Evolutionary conservation across 2,113 vertebrate species (phyloP).

Genomic region (Halichoeres trimaculatus): DNA sequence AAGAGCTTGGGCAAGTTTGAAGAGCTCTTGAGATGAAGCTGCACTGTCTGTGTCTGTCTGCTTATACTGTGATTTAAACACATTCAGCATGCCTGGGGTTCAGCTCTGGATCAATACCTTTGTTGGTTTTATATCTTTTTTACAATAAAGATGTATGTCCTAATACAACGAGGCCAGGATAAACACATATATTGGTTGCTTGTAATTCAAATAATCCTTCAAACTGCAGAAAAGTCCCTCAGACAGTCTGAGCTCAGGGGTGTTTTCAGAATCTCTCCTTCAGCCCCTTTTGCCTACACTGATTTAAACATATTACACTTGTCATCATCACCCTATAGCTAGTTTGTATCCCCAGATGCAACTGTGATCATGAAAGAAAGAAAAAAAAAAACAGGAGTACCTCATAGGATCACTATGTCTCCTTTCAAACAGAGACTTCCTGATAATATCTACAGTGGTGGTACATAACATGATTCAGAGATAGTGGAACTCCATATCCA

Average conservation of each 20-base stretch:
- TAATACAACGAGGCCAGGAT: not conserved
- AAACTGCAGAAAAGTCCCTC: not conserved
- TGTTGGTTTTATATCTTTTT: not conserved
- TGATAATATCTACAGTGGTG: not conserved
- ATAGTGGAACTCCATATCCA: not conserved
- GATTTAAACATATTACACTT: conserved; percentile 13
- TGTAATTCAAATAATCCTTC: not conserved
- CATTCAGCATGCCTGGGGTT: not conserved
- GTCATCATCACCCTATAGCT: not conserved
- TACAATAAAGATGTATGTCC: not conserved
- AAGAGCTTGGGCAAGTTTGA: no score
- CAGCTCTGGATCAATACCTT: not conserved
- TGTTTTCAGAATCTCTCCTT: not conserved
- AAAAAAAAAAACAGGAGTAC: not conserved
- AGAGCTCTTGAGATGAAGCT: no score
- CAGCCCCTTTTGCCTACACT: not conserved
- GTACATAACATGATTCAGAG: not conserved
- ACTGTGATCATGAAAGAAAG: not conserved
- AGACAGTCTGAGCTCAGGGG: not conserved
- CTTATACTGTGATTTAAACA: not conserved
- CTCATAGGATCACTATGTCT: not conserved
- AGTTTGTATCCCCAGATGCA: not conserved
- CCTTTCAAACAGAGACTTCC: not conserved
- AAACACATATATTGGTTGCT: not conserved
- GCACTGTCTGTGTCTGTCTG: not conserved